These are phyloP conservation scores for Drosophila pseudotakahashii DNA, from an alignment of 2,888 invertebrate species.

Conservation along the genomic window DNA sequence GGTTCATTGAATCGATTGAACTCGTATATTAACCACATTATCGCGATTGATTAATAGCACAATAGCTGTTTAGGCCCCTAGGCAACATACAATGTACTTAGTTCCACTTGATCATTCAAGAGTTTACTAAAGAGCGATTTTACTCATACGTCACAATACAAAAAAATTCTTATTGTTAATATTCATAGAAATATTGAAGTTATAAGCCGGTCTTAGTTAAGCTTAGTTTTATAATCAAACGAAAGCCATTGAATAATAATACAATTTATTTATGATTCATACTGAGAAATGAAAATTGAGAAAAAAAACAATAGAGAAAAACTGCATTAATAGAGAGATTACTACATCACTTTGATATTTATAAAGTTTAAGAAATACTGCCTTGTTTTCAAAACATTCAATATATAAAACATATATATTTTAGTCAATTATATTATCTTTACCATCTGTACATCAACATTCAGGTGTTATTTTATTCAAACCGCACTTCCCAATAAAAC, in stretches of 20 bases:
- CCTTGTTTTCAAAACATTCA: too few relatives aligned
- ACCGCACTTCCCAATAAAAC: neutral
- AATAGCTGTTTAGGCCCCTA: neutral
- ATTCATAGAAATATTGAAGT: slow-evolving; percentile 8
- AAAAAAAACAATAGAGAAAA: too few relatives aligned
- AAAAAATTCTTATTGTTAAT: slow-evolving; percentile 8
- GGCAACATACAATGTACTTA: neutral
- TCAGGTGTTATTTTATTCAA: neutral
- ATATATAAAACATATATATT: too few relatives aligned
- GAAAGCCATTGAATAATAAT: slow-evolving; percentile 3
- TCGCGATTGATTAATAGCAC: slow-evolving; percentile 2
- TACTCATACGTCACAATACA: slow-evolving; percentile 8
- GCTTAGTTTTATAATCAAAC: neutral
- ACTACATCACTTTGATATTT: too few relatives aligned
- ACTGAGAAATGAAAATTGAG: neutral
- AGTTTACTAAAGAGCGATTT: neutral
- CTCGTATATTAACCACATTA: neutral
- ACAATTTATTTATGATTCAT: slow-evolving; percentile 22
- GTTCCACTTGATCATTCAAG: neutral
- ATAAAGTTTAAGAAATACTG: too few relatives aligned
- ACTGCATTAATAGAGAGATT: neutral
- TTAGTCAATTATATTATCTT: too few relatives aligned
- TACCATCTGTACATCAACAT: too few relatives aligned
- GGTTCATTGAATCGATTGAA: neutral
- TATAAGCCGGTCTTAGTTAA: slow-evolving; percentile 6